Evolutionary conservation across 2,888 invertebrate species (phyloP), one percentile per base, ranked within the genome.

Genomic region (Strigamia crassipes): DNA sequence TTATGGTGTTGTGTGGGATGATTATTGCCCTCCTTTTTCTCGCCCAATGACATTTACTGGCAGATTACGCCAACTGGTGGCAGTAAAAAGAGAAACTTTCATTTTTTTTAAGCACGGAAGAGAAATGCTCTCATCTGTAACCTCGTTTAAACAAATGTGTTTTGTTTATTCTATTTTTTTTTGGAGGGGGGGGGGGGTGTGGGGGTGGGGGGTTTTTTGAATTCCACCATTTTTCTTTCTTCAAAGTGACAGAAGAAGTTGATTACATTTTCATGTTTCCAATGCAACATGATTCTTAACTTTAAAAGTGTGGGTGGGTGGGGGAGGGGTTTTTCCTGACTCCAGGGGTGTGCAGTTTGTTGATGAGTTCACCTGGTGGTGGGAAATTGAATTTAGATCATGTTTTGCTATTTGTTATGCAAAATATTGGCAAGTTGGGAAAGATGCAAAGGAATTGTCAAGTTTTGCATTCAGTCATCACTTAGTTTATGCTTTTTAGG

Each of bases 181-280:
- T n/a, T 46, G 46, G 46, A 15, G 46, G 1, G 5, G n/a, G n/a
- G n/a, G n/a, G n/a, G n/a, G n/a, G n/a, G n/a, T n/a, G n/a, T 13
- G 46, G 46, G 46, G 8, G 46, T 5, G 46, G 46, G n/a, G n/a
- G n/a, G n/a, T n/a, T n/a, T n/a, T n/a, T n/a, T 13, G 12, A n/a
- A 21, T 15, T 5, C 61, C 1, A 9, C 61, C 61, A 66, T 66
- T 66, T 66, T 66, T 66, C 61, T 66, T 66, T 18, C 3, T 12
- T 23, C 61, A 66, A 38, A 21, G 21, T 66, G 61, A 66, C 61
- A 66, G n/a, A 23, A 66, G 61, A 66, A 66, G 61, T 66, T 66
- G 61, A 66, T 66, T 66, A 66, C 61, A 66, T 66, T 66, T 66
- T 66, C 61, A 18, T 66, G 61, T 66, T 66, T 66, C 61, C 61